phyloP scores from a whole-genome alignment of 2,797 vertebrate genomes.

The Moxostoma hubbsi region DNA sequence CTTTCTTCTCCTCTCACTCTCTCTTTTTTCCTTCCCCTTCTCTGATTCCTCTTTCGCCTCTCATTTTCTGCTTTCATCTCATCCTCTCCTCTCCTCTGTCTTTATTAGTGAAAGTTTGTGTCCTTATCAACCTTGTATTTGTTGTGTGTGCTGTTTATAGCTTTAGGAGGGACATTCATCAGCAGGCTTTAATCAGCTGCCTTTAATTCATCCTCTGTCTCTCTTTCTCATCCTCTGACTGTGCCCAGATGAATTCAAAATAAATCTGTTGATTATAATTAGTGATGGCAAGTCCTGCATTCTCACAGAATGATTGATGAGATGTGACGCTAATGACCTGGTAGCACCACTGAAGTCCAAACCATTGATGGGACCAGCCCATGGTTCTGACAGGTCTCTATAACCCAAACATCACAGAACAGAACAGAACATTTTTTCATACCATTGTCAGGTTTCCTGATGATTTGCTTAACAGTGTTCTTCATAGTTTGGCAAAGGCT shows the following conservation, averaged over 20 bases:
- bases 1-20: no score
- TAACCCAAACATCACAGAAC: slow-evolving; percentile 24
- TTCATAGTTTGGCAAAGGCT: slow-evolving; percentile 38
- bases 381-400: slow-evolving; percentile 25
- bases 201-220: slow-evolving; percentile 39
- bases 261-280: slow-evolving; percentile 59
- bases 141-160: slow-evolving; percentile 34
- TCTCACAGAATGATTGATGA: slow-evolving; percentile 52
- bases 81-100: slow-evolving; percentile 5
- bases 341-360: not conserved
- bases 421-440: slow-evolving; percentile 11
- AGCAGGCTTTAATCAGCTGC: slow-evolving; percentile 8
- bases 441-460: slow-evolving; percentile 11
- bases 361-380: slow-evolving; percentile 43
- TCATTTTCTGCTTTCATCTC: not conserved
- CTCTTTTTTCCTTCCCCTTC: no score
- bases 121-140: slow-evolving; percentile 47
- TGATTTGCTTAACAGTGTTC: slow-evolving; percentile 54
- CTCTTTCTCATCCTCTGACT: slow-evolving; percentile 26
- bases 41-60: no score
- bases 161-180: slow-evolving; percentile 34
- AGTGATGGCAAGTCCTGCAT: slow-evolving; percentile 44
- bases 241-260: slow-evolving; percentile 42
- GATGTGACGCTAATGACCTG: slow-evolving; percentile 55
- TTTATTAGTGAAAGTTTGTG: slow-evolving; percentile 40